Evolutionary conservation across 2,797 vertebrate genomes (phyloP).

Genomic region (Alauda arvensis): DNA sequence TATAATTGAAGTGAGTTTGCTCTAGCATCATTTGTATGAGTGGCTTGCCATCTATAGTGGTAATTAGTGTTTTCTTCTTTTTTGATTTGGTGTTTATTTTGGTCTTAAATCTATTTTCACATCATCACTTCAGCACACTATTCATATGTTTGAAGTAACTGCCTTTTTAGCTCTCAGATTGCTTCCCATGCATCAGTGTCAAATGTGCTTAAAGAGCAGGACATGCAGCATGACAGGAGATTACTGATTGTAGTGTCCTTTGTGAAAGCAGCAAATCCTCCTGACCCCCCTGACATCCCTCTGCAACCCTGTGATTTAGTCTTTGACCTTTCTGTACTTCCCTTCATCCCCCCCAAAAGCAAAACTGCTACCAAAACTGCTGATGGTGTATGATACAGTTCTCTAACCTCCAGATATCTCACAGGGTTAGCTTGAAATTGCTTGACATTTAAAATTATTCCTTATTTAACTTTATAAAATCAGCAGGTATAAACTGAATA

Average conservation of each 20-base stretch:
- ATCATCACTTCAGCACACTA: not conserved
- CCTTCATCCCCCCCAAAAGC: not conserved
- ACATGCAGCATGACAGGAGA: not conserved
- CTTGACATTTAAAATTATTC: not conserved
- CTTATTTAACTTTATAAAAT: not conserved
- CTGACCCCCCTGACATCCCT: not conserved
- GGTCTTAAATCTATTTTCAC: not conserved
- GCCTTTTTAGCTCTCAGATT: not conserved
- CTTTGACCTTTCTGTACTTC: slow-evolving; percentile 12
- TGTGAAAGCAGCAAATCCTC: slow-evolving; percentile 34
- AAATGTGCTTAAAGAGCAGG: not conserved
- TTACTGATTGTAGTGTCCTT: slow-evolving; percentile 14
- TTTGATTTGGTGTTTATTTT: not conserved
- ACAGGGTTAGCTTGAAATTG: not conserved
- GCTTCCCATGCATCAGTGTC: slow-evolving; percentile 18
- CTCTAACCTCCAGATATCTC: not conserved
- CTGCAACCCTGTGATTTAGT: not conserved
- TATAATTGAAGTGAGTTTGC: not conserved
- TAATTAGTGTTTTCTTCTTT: not conserved
- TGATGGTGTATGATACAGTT: not conserved
- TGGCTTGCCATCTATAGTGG: not conserved
- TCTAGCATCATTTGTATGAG: not conserved
- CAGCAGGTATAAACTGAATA: not conserved
- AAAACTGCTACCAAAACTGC: not conserved
- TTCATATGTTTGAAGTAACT: not conserved